Evolutionary conservation across 2,888 invertebrate species (phyloP), one percentile per base, ranked within the genome.

Genomic region (Noctua comes): DNA sequence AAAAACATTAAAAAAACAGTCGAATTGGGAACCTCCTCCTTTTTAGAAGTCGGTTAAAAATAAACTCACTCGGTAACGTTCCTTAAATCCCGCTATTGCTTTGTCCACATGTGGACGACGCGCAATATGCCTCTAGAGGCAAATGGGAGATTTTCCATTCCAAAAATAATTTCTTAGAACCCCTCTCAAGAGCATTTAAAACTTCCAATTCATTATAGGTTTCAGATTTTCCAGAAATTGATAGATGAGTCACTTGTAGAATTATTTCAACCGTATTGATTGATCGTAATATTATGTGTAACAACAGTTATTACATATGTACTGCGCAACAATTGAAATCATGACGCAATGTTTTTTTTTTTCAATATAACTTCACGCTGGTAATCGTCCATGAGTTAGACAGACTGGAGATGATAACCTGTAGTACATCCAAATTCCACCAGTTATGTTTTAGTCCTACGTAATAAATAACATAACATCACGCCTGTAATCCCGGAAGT

Each of bases 321-420:
- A 74, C 3, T 46, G 40, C 59, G 48, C 46, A 54, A 77, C 18
- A 65, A 18, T 24, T 65, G 46, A 65, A 77, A 78, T 78, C 36
- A 71, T 27, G 40, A 40, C 13, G 54, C 57, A n/a, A 54, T 54
- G 16, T 16, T 64, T 10, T 64, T 31, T 59, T 27, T 31, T 62
- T 62, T 6, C 6, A 3, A 62, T 2, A 31, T 21, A 62, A 10
- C 8, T 18, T 62, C 31, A 62, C 1, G 10, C 1, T 4, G 31
- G 3, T 21, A 64, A 11, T 62, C 1, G 3, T 59, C 16, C 0
- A 59, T 27, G 7, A 27, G 27, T 27, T 27, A 13, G 2, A 5
- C 27, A 59, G 8, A 13, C 27, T 27, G 13, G 13, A 27, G 16
- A n/a, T 27, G n/a, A n/a, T 13, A 13, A 57, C 13, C 57, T 57